Conservation (phyloP, 2,113 vertebrate genomes). For the Lichenostomus cassidix region DNA sequence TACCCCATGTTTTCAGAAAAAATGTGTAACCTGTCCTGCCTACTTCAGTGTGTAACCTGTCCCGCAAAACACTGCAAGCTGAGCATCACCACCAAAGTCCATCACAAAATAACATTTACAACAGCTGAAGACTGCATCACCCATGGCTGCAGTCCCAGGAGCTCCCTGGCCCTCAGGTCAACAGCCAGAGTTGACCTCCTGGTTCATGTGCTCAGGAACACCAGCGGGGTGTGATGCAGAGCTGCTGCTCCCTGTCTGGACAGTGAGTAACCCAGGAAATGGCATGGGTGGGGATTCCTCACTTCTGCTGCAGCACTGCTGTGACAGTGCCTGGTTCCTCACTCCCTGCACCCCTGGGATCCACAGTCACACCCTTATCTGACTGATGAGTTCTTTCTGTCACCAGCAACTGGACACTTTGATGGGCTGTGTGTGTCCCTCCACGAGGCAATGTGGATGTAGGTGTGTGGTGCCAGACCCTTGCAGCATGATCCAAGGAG, state of each 20-base stretch:
- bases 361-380: fast-evolving
- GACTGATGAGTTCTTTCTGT: too few species aligned
- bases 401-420: too few species aligned
- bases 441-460: not conserved
- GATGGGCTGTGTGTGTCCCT: not conserved
- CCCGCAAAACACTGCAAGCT: not conserved
- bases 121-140: not conserved
- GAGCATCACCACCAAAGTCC: not conserved
- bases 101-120: fast-evolving
- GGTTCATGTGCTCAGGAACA: not conserved
- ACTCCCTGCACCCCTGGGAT: too few species aligned
- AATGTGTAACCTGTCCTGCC: not conserved
- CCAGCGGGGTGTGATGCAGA: too few species aligned
- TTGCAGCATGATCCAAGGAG: fast-evolving
- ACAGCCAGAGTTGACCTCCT: not conserved
- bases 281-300: not conserved
- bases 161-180: not conserved
- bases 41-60: not conserved
- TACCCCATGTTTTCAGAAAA: not conserved
- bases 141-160: not conserved
- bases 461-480: not conserved
- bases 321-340: not conserved
- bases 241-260: too few species aligned
- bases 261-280: too few species aligned
- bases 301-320: not conserved